Conservation (phyloP, 2,113 vertebrate genomes). For the Penelope pileata region DNA sequence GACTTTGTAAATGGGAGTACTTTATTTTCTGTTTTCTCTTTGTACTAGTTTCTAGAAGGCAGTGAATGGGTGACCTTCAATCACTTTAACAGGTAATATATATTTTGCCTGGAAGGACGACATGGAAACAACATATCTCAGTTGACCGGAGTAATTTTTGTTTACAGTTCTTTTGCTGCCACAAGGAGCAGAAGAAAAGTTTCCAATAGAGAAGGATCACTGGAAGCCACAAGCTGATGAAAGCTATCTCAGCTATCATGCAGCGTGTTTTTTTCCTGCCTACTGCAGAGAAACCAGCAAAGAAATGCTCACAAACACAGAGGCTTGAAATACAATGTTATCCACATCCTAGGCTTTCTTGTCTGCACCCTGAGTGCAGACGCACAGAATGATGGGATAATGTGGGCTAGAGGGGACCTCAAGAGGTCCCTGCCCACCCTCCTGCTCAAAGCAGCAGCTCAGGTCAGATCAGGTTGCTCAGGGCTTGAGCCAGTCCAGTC, state of each 20-base stretch:
- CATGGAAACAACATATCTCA: too few relatives aligned
- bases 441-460: neutral
- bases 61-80: too few relatives aligned
- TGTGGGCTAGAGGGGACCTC: neutral
- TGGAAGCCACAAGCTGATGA: neutral
- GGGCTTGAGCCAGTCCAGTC: neutral
- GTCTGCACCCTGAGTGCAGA: neutral
- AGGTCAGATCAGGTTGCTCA: neutral
- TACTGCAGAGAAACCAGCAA: neutral
- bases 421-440: neutral
- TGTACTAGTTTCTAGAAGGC: too few relatives aligned
- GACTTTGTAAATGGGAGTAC: too few relatives aligned
- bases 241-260: neutral
- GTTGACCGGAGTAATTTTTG: too few relatives aligned
- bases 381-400: neutral
- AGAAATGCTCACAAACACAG: neutral
- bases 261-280: neutral
- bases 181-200: neutral
- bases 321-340: neutral
- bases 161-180: conserved; percentile 7
- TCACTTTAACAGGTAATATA: too few relatives aligned
- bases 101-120: too few relatives aligned
- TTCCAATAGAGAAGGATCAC: conserved; percentile 13
- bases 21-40: too few relatives aligned
- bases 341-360: neutral